Conservation (phyloP, 2,888 invertebrate species). For the Zygaena filipendulae region DNA sequence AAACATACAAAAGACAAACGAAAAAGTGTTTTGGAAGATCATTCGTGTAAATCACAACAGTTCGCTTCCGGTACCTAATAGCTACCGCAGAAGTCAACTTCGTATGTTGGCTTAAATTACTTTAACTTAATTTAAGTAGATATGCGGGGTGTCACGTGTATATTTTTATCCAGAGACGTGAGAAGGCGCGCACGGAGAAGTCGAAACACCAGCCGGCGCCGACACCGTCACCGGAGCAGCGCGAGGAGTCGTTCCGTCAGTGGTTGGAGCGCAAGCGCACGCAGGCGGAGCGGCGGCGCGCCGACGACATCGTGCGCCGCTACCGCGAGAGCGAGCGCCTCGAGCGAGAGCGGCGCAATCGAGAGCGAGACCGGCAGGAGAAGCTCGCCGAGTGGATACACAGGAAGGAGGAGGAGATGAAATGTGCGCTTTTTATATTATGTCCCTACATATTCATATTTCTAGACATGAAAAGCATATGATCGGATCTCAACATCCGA, state of each 20-base stretch:
- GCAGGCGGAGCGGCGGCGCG: constrained; percentile 41
- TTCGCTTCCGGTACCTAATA: no score
- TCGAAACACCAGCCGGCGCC: constrained; percentile 26
- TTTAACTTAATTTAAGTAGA: no score
- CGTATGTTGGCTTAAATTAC: no score
- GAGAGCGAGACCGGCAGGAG: constrained; percentile 47
- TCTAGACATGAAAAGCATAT: no score
- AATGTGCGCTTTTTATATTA: constrained; percentile 58
- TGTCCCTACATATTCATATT: constrained; percentile 1
- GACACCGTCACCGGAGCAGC: constrained; percentile 43
- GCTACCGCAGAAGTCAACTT: no score
- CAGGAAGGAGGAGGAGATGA: constrained; percentile 67
- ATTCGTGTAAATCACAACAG: no score
- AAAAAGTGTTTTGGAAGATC: no score
- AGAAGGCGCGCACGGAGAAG: constrained; percentile 38
- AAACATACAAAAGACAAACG: no score
- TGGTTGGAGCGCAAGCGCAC: constrained; percentile 67
- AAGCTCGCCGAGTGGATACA: constrained; percentile 67
- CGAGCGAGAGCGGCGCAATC: constrained; percentile 41
- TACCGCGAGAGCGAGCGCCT: constrained; percentile 36
- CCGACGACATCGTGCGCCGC: constrained; percentile 47
- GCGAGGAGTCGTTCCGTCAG: constrained; percentile 53
- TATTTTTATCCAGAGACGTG: constrained; percentile 37
- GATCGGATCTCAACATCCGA: no score
- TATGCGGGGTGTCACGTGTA: no score